These are phyloP conservation scores for Leptinotarsa rubiginosa DNA, from an alignment of 2,888 invertebrate species.

Conservation along the genomic window DNA sequence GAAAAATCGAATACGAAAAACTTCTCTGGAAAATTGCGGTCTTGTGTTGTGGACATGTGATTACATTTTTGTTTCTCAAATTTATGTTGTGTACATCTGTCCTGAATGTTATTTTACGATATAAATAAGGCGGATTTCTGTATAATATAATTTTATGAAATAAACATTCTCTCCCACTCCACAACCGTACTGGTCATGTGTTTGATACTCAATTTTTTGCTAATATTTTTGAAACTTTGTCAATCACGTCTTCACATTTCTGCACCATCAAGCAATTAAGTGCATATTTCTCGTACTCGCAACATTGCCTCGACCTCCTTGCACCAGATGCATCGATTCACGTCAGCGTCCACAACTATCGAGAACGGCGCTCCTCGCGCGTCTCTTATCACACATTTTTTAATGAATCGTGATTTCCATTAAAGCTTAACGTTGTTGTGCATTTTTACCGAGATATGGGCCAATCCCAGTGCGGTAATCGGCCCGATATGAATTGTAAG, in stretches of 20 bases:
- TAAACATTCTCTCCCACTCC: no score
- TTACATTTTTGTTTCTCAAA: no score
- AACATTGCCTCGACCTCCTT: slow-evolving; percentile 32
- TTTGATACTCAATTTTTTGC: no score
- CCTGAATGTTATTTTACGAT: no score
- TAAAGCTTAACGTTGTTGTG: slow-evolving; percentile 62
- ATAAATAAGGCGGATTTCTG: no score
- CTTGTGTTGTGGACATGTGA: no score
- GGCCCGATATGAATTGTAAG: slow-evolving; percentile 61
- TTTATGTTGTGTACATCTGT: no score
- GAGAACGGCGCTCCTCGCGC: slow-evolving; percentile 27
- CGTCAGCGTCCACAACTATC: neutral
- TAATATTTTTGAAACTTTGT: no score
- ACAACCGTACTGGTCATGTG: no score
- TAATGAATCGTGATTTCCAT: slow-evolving; percentile 63
- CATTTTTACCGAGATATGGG: slow-evolving; percentile 61
- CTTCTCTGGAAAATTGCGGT: no score
- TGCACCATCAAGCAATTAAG: neutral
- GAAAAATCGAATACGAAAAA: no score
- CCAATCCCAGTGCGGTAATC: slow-evolving; percentile 57
- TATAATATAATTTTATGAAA: no score
- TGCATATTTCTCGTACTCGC: slow-evolving; percentile 26
- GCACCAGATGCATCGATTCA: slow-evolving; percentile 38
- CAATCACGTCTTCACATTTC: neutral
- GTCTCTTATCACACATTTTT: slow-evolving; percentile 44